Base-by-base conservation (phyloP, 2,113 vertebrate genomes). In the Syrmaticus mikado region DNA sequence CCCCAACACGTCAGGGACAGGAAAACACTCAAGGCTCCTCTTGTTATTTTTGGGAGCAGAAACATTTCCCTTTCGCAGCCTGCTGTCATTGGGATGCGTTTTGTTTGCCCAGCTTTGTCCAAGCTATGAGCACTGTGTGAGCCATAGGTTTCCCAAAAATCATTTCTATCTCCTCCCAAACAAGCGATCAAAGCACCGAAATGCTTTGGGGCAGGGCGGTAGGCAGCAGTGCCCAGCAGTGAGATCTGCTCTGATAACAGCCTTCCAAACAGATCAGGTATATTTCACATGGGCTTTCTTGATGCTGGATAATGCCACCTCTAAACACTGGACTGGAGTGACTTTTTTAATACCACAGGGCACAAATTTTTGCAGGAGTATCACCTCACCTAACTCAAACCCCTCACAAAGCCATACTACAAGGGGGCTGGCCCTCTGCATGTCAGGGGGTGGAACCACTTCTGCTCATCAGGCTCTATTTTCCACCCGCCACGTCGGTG, bases 291-390 rank as follows among this genome's bases (percentile, higher is more conserved):
- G 0, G 0, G 72, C 79, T 95, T 88, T 89, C 89, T 88, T 78
- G 87, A 83, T 52, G 30, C 76, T 11, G 52, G n/a, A 3, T 53
- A 78, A 93, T 60, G 85, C 90, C 90, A 94, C 65, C 85, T 65
- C 86, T 93, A 95, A 94, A 90, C 79, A 95, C 89, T 36, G 89
- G 88, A 62, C 85, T 83, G 88, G 87, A 85, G 2, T 74, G 92
- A 78, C 43, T 78, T 79, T 94, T 94, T 95, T 75, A 94, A 83
- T 78, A 61, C 76, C 50, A 61, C 58, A 64, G 68, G 93, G 89
- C 48, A 80, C 72, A 77, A 76, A 34, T 92, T 94, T 95, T 94
- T 91, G 78, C 18, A 86, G 89, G 53, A 94, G 65, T 57, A 68
- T 85, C 87, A 91, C 85, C 77, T 82, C 58, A 0, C 73, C 68